Conservation (phyloP, 1,140 invertebrate genomes). For the Aphelenchoides besseyi region DNA sequence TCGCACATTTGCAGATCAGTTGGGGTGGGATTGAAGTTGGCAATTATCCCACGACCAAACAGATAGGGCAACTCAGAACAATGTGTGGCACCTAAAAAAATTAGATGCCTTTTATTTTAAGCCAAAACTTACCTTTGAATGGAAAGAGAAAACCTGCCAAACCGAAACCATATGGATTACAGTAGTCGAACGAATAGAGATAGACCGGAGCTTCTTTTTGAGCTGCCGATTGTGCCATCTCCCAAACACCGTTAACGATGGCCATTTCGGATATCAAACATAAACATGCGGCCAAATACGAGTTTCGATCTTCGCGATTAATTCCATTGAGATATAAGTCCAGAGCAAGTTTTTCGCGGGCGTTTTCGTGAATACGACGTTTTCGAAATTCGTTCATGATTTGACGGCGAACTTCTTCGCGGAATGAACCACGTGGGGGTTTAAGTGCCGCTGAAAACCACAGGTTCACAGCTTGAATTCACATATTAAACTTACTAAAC, state of each 20-base stretch:
- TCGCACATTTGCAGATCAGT: constrained; percentile 35
- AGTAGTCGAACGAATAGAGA: constrained; percentile 48
- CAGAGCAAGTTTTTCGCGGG: neutral
- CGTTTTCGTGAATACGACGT: constrained; percentile 1
- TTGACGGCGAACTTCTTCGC: constrained; percentile 17
- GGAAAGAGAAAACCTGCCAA: constrained; percentile 19
- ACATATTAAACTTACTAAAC: constrained; percentile 29
- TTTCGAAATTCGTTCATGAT: constrained; percentile 19
- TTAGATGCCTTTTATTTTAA: neutral
- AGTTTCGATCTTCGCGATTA: constrained; percentile 2
- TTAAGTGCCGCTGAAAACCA: constrained; percentile 31
- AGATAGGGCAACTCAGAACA: constrained; percentile 44
- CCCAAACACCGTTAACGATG: constrained; percentile 42
- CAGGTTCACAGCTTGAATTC: neutral
- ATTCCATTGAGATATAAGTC: constrained; percentile 7
- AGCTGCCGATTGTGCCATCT: constrained; percentile 25
- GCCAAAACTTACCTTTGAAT: constrained; percentile 29
- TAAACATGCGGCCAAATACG: constrained; percentile 9
- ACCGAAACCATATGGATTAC: constrained; percentile 38
- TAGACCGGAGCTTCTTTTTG: constrained; percentile 30
- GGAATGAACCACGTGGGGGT: constrained; percentile 25
- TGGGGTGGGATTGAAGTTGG: constrained; percentile 40
- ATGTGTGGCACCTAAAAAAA: constrained; percentile 42
- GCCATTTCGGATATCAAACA: constrained; percentile 29
- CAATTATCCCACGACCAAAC: constrained; percentile 33